A percentile compares a stretch with the other conserved stretches of the same genome.
Evolutionary conservation across 2,888 invertebrate genomes (phyloP).

Genomic region (Apeira syringaria): DNA sequence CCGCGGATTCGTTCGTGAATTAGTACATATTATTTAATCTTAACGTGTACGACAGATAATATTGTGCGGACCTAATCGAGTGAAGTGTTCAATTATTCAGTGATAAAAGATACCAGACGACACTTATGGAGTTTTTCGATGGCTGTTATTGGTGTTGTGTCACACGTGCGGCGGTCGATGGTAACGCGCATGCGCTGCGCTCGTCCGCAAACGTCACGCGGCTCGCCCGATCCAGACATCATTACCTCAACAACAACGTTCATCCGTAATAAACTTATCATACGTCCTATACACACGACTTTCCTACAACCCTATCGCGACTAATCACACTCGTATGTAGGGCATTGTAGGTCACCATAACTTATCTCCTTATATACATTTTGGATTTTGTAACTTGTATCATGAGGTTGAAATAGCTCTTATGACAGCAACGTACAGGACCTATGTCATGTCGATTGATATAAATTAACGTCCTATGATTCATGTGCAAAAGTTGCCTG

Average conservation of each 20-base stretch:
- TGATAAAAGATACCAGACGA: slow-evolving; percentile 11
- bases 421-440: too few relatives aligned
- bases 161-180: slow-evolving; percentile 77
- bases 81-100: slow-evolving; percentile 21
- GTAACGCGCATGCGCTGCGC: slow-evolving; percentile 58
- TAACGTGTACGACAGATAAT: not conserved
- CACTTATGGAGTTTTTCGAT: slow-evolving; percentile 17
- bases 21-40: not conserved
- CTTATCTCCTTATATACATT: too few relatives aligned
- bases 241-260: slow-evolving; percentile 15
- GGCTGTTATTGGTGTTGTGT: slow-evolving; percentile 47
- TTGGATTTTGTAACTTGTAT: too few relatives aligned
- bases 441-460: too few relatives aligned
- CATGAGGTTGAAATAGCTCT: too few relatives aligned
- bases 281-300: slow-evolving; percentile 13
- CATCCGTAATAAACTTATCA: slow-evolving; percentile 27
- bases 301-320: slow-evolving; percentile 22
- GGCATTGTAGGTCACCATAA: slow-evolving; percentile 18
- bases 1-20: slow-evolving; percentile 4
- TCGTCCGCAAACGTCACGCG: slow-evolving; percentile 51
- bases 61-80: not conserved
- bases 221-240: not conserved
- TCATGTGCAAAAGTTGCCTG: too few relatives aligned
- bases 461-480: too few relatives aligned
- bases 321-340: slow-evolving; percentile 15